These are phyloP conservation scores for Deilephila porcellus DNA, from an alignment of 2,888 invertebrate species.

Conservation along the genomic window DNA sequence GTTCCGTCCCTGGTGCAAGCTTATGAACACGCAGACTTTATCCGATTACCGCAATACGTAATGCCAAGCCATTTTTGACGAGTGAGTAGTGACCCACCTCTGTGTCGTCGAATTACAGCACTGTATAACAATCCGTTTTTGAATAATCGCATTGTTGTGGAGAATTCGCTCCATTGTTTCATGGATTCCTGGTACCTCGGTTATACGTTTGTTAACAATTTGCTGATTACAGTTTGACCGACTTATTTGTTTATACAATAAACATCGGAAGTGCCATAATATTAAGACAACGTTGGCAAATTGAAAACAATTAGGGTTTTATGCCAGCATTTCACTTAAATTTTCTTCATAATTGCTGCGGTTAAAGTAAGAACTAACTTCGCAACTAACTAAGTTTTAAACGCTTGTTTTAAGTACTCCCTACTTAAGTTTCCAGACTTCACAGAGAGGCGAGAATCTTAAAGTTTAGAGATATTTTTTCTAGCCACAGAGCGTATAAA, in stretches of 20 bases:
- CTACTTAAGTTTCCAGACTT: background rate
- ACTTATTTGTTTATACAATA: too few species aligned
- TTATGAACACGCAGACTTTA: constrained; percentile 39
- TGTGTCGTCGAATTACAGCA: constrained; percentile 39
- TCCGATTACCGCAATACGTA: constrained; percentile 47
- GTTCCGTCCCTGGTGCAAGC: constrained; percentile 13
- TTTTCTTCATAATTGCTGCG: too few species aligned
- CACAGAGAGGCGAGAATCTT: background rate
- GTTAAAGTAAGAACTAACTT: too few species aligned
- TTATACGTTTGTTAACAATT: background rate
- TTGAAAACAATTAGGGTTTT: too few species aligned
- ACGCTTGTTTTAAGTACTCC: too few species aligned
- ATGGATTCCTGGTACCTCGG: constrained; percentile 13
- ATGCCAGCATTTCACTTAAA: too few species aligned
- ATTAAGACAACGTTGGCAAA: too few species aligned
- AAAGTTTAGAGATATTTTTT: background rate
- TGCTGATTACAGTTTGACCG: constrained; percentile 1
- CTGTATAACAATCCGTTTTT: constrained; percentile 38
- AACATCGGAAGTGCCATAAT: too few species aligned
- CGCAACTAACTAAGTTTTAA: too few species aligned
- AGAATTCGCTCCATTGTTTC: constrained; percentile 25
- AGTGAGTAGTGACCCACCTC: constrained; percentile 30
- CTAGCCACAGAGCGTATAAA: background rate
- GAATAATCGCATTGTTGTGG: constrained; percentile 27
- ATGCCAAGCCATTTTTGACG: constrained; percentile 41